phyloP scores from a whole-genome alignment of 2,888 invertebrate species.

The Timema cristinae region DNA sequence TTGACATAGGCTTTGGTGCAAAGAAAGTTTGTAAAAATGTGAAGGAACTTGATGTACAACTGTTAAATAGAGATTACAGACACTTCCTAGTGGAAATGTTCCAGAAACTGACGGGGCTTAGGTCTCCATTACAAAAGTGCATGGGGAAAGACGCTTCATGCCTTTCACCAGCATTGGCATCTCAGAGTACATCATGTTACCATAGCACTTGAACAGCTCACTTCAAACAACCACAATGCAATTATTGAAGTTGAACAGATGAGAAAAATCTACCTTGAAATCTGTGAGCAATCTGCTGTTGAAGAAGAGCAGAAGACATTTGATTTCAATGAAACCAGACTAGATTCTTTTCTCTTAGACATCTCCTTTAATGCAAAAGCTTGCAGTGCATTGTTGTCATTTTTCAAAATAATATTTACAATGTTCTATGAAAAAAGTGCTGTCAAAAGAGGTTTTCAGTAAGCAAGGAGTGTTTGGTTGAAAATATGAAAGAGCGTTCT shows the following conservation, averaged over 20 bases:
- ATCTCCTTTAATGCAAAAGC: neutral
- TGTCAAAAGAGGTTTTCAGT: neutral
- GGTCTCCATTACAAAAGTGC: neutral
- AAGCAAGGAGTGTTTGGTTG: conserved; percentile 13
- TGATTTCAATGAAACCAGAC: neutral
- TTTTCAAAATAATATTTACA: conserved; percentile 6
- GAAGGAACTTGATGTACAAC: neutral
- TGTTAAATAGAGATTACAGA: neutral
- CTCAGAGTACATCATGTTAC: neutral
- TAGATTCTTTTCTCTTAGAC: neutral
- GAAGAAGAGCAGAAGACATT: conserved; percentile 6
- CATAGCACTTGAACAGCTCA: conserved; percentile 3
- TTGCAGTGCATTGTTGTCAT: neutral
- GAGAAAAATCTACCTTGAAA: neutral
- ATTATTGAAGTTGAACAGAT: neutral
- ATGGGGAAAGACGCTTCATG: neutral
- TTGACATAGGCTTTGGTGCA: conserved; percentile 1
- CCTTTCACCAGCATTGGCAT: neutral
- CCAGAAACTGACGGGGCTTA: neutral
- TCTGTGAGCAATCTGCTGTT: neutral
- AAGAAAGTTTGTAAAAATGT: neutral
- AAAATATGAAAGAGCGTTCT: conserved; percentile 4
- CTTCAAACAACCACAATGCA: neutral
- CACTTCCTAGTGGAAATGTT: neutral
- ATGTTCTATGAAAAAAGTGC: neutral